Base-by-base conservation (phyloP, 2,888 invertebrate species). In the Drosophila leonis region DNA sequence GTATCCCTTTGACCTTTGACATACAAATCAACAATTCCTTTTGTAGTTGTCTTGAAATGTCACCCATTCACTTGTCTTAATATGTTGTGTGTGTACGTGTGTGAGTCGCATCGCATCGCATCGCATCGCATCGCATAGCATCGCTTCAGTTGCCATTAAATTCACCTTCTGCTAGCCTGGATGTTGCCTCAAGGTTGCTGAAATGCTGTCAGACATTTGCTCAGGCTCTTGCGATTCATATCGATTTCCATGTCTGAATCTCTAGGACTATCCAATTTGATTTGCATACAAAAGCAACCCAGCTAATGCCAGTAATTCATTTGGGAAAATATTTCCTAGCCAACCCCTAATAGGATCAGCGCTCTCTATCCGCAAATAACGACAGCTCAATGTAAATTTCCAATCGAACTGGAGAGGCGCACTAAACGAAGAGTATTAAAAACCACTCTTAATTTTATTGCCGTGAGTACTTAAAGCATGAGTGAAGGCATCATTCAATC, bases 1-100 rank as follows among this genome's bases (percentile, higher is more conserved):
- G 15, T 48, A 54, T 18, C 41, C 56, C 51, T 61, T 62, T 80
- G 71, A 80, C 57, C 76, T 75, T 41, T 80, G 76, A 55, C 76
- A 75, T 51, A 75, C 57, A 72, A 75, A 80, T 78, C 66, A 75
- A 18, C 39, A 56, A 78, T 78, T 78, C 77, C 48, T 77, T 80
- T 69, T 62, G 44, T 24, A 59, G 20, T 29, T 44, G 18, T 42
- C 62, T 59, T 69, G 37, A 62, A 65, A 72, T 78, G 80, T 75
- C 82, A 68, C 49, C 37, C 33, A 48, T 39, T 39, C 33, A 42
- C 1, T 31, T 37, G 15, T n/a, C 24, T 33, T 46, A 10, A 44
- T 6, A 33, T 31, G 12, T 65, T 49, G 20, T 37, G 4, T 42
- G 54, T 42, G 48, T 64, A 31, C 59, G 33, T 59, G 49, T 27